phyloP scores from a whole-genome alignment of 2,113 vertebrate species.

The Hypanus sabinus region DNA sequence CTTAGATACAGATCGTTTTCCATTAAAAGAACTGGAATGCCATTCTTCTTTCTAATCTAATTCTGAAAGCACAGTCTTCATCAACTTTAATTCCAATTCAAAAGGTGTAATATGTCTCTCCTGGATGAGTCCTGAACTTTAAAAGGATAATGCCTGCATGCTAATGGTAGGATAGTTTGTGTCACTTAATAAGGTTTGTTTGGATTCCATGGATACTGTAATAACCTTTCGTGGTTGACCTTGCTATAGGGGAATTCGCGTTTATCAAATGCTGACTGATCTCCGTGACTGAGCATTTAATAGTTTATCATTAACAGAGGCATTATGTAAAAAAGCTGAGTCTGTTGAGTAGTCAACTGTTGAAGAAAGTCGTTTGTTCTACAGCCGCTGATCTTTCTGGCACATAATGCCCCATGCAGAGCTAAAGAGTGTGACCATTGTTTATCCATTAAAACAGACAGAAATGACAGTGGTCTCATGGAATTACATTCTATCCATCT shows the following conservation, averaged over 20 bases:
- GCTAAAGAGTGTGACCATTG: neutral
- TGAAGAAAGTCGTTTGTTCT: neutral
- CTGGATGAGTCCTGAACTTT: neutral
- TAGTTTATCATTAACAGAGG: constrained; percentile 19
- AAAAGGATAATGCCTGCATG: neutral
- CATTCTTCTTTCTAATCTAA: neutral
- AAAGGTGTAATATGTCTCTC: too few species aligned
- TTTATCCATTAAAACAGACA: neutral
- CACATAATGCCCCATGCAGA: neutral
- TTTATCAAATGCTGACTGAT: neutral
- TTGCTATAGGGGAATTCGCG: neutral
- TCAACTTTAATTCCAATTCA: neutral
- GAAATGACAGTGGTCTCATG: neutral
- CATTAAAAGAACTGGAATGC: neutral
- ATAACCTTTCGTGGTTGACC: neutral
- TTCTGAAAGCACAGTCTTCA: neutral
- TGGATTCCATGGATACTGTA: constrained; percentile 35
- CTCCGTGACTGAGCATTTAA: neutral
- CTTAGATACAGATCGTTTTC: neutral
- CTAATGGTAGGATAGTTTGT: neutral
- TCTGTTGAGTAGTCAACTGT: neutral
- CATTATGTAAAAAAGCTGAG: neutral
- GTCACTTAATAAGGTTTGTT: constrained; percentile 8
- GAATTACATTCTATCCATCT: neutral
- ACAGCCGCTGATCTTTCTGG: constrained; percentile 3